These are phyloP conservation scores for Python bivittatus DNA, from an alignment of 2,113 vertebrate genomes.

Conservation along the genomic window DNA sequence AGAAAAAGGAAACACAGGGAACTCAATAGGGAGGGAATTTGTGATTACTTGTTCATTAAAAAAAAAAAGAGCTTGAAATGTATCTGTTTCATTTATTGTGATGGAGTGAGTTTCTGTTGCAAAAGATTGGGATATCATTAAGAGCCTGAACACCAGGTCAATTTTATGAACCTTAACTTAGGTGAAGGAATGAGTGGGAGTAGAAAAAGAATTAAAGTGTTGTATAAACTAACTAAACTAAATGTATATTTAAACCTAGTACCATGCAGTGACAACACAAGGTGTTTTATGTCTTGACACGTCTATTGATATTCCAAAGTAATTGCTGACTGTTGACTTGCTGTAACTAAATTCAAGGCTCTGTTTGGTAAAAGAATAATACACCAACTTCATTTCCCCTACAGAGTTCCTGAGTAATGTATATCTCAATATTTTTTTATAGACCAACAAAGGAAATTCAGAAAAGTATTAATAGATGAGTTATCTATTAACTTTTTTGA, in stretches of 20 bases:
- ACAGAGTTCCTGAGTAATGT: background rate
- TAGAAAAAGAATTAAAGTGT: background rate
- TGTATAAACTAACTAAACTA: background rate
- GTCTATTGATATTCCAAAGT: background rate
- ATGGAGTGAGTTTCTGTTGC: conserved; percentile 27
- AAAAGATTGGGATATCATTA: conserved; percentile 34
- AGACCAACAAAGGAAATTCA: background rate
- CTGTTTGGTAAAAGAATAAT: background rate
- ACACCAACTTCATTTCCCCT: background rate
- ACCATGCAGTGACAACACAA: background rate
- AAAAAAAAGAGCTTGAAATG: conserved; percentile 33
- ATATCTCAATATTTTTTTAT: background rate
- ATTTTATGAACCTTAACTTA: conserved; percentile 15
- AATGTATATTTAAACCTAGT: background rate
- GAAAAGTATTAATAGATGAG: background rate
- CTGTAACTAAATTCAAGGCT: background rate
- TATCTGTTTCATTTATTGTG: conserved; percentile 38
- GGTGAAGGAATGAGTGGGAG: background rate
- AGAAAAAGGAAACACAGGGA: conserved; percentile 13
- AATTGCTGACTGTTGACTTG: background rate
- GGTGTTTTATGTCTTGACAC: background rate
- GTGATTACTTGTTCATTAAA: conserved; percentile 38
- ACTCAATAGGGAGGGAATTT: conserved; percentile 29
- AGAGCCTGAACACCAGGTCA: conserved; percentile 14
- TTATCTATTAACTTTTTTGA: background rate